phyloP scores from a whole-genome alignment of 2,113 vertebrate genomes.

The Semnornis frantzii region DNA sequence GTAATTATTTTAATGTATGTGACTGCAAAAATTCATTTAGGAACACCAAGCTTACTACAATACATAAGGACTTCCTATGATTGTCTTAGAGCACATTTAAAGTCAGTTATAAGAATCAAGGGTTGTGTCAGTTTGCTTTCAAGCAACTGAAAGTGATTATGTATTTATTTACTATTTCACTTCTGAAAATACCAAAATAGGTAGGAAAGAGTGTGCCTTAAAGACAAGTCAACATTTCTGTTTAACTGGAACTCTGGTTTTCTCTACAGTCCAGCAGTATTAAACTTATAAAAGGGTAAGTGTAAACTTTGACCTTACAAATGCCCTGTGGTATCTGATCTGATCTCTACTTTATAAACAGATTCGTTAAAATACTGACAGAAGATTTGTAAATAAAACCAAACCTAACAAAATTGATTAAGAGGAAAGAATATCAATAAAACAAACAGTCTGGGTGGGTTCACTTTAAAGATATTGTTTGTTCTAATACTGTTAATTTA shows the following conservation, averaged over 20 bases:
- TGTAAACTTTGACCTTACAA: slow-evolving; percentile 4
- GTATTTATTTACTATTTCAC: neutral
- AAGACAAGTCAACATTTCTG: neutral
- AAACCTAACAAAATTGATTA: neutral
- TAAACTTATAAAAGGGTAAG: neutral
- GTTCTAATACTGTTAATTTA: neutral
- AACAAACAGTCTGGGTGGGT: neutral
- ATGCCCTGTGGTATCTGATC: neutral
- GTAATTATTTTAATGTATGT: neutral
- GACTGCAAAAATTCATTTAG: neutral
- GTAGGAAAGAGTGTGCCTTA: neutral
- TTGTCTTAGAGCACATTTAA: neutral
- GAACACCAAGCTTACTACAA: neutral
- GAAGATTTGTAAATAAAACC: neutral
- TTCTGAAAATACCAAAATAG: neutral
- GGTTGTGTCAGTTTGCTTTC: neutral
- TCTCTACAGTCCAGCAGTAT: neutral
- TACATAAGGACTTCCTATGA: neutral
- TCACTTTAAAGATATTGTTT: neutral
- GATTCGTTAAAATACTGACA: slow-evolving; percentile 11
- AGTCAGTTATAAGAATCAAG: neutral
- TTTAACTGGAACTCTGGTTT: neutral
- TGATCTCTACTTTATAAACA: slow-evolving; percentile 32
- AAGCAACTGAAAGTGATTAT: neutral
- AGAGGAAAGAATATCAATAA: neutral